These are phyloP conservation scores for Passer montanus DNA, from an alignment of 2,113 vertebrate species.

Conservation along the genomic window DNA sequence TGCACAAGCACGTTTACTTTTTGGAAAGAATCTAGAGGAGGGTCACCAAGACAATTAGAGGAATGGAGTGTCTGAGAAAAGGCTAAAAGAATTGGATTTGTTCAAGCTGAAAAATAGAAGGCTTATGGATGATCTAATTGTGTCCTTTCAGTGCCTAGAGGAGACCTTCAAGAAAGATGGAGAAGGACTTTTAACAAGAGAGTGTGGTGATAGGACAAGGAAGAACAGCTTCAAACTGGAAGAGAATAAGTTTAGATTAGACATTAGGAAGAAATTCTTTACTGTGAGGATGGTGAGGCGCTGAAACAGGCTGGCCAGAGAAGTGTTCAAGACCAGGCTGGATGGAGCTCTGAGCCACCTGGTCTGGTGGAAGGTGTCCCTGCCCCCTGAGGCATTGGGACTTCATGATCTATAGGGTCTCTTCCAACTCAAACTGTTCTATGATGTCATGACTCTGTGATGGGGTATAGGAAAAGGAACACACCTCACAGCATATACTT, in stretches of 20 bases:
- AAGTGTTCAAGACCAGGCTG: not conserved
- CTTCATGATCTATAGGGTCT: not conserved
- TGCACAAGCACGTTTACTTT: not conserved
- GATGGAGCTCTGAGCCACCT: not conserved
- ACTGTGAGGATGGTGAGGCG: not conserved
- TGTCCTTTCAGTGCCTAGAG: not conserved
- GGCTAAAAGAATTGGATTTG: not conserved
- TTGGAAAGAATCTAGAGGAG: not conserved
- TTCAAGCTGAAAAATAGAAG: not conserved
- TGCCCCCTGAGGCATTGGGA: not conserved
- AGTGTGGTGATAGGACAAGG: not conserved
- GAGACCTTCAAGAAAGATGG: not conserved
- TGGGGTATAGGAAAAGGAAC: fast-evolving
- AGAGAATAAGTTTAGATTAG: not conserved
- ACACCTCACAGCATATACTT: not conserved
- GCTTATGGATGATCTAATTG: not conserved
- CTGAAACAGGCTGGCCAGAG: not conserved
- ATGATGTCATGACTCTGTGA: not conserved
- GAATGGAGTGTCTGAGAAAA: not conserved
- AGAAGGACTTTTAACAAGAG: not conserved
- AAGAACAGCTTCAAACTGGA: not conserved
- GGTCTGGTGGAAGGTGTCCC: no score
- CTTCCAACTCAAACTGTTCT: not conserved
- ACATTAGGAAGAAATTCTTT: not conserved
- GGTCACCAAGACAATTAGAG: not conserved